Conservation (phyloP, 2,797 vertebrate species). For the Sebastes dallii region DNA sequence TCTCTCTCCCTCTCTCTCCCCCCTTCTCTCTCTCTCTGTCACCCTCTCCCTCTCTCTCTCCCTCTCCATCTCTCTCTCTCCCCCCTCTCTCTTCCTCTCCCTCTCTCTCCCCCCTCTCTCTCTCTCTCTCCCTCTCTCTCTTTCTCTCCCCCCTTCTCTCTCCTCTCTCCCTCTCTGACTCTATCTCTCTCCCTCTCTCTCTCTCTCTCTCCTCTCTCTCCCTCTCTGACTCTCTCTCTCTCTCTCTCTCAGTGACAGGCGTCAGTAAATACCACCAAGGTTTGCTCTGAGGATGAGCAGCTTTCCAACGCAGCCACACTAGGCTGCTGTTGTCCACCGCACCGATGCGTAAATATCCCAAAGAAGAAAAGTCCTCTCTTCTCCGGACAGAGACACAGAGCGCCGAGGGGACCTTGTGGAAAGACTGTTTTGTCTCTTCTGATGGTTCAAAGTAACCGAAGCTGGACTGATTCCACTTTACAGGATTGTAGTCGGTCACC, state of each 20-base stretch:
- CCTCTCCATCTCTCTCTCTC: background rate
- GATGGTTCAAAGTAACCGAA: constrained; percentile 29
- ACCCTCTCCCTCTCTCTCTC: too few relatives aligned
- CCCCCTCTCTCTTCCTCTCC: too few relatives aligned
- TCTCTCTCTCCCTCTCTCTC: too few relatives aligned
- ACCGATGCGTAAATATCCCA: constrained; percentile 26
- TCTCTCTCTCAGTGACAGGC: constrained; percentile 50
- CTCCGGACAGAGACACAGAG: background rate
- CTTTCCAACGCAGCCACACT: constrained; percentile 34
- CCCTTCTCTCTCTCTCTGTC: too few relatives aligned
- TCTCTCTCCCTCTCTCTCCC: too few relatives aligned
- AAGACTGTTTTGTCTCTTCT: constrained; percentile 4
- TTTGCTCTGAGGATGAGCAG: constrained; percentile 43
- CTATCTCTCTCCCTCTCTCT: accelerated
- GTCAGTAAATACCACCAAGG: constrained; percentile 61
- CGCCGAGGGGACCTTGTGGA: background rate
- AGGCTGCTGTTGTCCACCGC: constrained; percentile 22
- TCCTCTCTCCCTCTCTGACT: background rate
- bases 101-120: too few relatives aligned
- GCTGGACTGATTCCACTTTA: constrained; percentile 37
- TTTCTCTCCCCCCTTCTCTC: too few relatives aligned
- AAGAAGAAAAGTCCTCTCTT: constrained; percentile 9
- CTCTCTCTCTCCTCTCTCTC: too few relatives aligned
- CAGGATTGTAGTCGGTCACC: constrained; percentile 24
- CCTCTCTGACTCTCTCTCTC: background rate